Percentiles rank a stretch among this genome's conserved stretches.
These are phyloP conservation scores for Bungarus multicinctus DNA, from an alignment of 2,113 vertebrate species.

Conservation along the genomic window DNA sequence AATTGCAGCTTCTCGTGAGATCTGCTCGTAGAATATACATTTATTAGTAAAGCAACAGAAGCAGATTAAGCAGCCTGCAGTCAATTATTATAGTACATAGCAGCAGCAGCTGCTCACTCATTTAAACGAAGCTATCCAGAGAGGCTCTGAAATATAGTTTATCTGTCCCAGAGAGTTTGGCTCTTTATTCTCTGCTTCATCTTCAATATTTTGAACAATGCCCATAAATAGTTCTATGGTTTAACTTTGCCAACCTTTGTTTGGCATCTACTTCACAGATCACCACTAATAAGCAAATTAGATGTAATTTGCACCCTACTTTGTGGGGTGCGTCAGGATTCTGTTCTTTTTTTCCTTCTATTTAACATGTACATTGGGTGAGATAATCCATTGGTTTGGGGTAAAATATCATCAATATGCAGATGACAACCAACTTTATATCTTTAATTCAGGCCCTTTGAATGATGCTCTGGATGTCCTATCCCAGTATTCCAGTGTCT, in stretches of 20 bases:
- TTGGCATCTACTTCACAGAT: background rate
- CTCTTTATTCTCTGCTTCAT: background rate
- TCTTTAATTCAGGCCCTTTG: too few relatives aligned
- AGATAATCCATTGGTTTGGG: too few relatives aligned
- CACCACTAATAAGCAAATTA: background rate
- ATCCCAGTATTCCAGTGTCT: too few relatives aligned
- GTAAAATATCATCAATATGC: too few relatives aligned
- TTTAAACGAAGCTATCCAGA: background rate
- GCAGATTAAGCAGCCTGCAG: background rate
- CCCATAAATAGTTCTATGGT: background rate
- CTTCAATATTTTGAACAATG: background rate
- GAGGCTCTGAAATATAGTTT: conserved; percentile 5
- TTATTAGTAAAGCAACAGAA: background rate
- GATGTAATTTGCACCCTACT: too few relatives aligned
- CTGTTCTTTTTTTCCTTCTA: too few relatives aligned
- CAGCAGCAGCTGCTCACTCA: background rate
- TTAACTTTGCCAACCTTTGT: background rate
- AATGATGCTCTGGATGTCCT: too few relatives aligned
- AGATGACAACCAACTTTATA: too few relatives aligned
- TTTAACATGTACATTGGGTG: too few relatives aligned
- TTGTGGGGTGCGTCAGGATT: too few relatives aligned
- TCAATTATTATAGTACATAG: conserved; percentile 15
- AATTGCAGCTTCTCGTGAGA: background rate
- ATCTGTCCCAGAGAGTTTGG: background rate
- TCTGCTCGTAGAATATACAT: background rate